Conservation (phyloP, 2,113 vertebrate species). For the Falco punctatus region DNA sequence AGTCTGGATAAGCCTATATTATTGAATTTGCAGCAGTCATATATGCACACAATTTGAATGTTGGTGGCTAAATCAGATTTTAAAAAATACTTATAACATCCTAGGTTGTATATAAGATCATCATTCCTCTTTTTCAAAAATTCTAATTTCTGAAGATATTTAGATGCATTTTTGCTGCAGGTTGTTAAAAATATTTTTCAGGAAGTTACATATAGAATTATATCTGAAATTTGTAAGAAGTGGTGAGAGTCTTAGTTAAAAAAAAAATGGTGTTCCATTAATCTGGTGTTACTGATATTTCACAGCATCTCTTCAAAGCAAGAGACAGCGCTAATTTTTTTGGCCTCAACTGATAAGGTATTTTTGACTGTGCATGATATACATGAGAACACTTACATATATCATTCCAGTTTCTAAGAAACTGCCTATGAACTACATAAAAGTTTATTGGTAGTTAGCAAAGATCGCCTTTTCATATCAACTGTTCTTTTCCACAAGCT, state of each 20-base stretch:
- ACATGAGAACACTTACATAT: background rate
- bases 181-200: background rate
- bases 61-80: background rate
- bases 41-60: background rate
- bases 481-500: background rate
- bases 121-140: background rate
- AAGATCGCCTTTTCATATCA: background rate
- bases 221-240: background rate
- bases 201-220: background rate
- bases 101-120: background rate
- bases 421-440: background rate
- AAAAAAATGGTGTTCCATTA: background rate
- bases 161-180: background rate
- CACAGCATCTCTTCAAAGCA: background rate
- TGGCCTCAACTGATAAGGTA: background rate
- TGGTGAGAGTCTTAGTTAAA: background rate
- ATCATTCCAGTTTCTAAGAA: background rate
- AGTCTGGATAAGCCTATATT: background rate
- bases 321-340: background rate
- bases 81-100: background rate
- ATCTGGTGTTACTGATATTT: background rate
- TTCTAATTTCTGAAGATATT: background rate
- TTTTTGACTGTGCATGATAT: background rate
- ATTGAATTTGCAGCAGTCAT: background rate
- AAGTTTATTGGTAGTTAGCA: background rate